These are phyloP conservation scores for Riptortus pedestris DNA, from an alignment of 1,140 invertebrate genomes.

Conservation along the genomic window DNA sequence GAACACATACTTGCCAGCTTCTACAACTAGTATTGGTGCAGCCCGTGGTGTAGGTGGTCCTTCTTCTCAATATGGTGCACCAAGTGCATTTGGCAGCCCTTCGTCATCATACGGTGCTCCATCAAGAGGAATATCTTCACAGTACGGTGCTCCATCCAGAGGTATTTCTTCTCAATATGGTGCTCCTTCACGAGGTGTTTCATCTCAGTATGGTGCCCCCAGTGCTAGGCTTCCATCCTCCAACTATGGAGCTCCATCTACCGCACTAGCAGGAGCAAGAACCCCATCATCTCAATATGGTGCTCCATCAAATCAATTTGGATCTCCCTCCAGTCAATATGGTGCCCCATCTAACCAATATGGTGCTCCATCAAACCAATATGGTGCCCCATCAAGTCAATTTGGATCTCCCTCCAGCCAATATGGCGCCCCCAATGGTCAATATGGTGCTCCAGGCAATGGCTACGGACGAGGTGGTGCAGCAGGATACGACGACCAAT, in stretches of 20 bases:
- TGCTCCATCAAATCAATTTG: constrained; percentile 20
- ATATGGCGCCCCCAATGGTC: constrained; percentile 4
- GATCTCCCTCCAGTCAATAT: constrained; percentile 16
- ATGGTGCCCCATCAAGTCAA: constrained; percentile 20
- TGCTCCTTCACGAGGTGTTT: no score
- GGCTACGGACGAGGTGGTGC: background rate
- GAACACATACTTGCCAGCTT: background rate
- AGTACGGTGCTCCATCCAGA: constrained; percentile 9
- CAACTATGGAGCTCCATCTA: constrained; percentile 6
- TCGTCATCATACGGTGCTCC: constrained; percentile 23
- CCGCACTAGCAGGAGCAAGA: background rate
- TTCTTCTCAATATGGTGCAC: constrained; percentile 22
- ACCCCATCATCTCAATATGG: constrained; percentile 19
- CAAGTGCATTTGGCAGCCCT: constrained; percentile 1
- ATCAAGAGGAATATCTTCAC: background rate
- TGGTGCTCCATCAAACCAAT: constrained; percentile 11
- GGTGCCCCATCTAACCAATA: constrained; percentile 21
- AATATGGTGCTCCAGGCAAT: constrained; percentile 18
- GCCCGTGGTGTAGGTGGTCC: background rate
- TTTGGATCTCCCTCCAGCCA: constrained; percentile 10
- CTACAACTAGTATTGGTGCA: background rate
- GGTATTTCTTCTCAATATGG: background rate
- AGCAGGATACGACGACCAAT: constrained; percentile 11
- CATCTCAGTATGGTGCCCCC: constrained; percentile 21
- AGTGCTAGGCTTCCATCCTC: background rate